Evolutionary conservation across 2,888 invertebrate species (phyloP), one percentile per base, ranked within the genome.

Genomic region (Ophraella communa): DNA sequence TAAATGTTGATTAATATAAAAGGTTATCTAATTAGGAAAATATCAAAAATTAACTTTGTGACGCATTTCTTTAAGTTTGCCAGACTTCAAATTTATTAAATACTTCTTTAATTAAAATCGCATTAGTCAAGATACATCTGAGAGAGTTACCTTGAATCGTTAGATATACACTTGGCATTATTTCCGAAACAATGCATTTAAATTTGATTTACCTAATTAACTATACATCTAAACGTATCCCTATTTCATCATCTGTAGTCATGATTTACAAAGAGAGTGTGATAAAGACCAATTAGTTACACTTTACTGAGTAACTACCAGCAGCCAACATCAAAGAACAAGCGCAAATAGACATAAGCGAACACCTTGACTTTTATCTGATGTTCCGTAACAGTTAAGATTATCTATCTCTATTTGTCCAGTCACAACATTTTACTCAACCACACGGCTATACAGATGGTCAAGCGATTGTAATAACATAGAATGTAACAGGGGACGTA

Each of bases 361-460:
- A n/a, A 49, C 51, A 58, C 39, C 58, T 51, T 39, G 58, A 58
- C 42, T 35, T 54, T 59, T 51, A 59, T 59, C 58, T 35, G 51
- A 51, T 59, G 58, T 59, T 59, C 51, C 51, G 51, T 51, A 59
- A 59, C 39, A 39, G 39, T 51, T 51, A 27, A 59, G 58, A 59
- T 59, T 59, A 59, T 57, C 57, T 57, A 57, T 59, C 51, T 59
- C 39, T 51, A 59, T 59, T 59, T 59, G 58, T 59, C 58, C 58
- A 59, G 58, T 59, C 58, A 58, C 57, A 58, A 58, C 49, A 51
- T 58, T 58, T 58, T 58, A 51, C 27, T 27, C 11, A 56, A 20
- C 30, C 54, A n/a, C 44, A 44, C 20, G 18, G 44, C 30, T 4
- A 24, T 51, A 51, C 58, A 59, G 58, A 59, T 59, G 51, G 58